phyloP scores from a whole-genome alignment of 2,888 invertebrate species.

The Tenthredo amoena region DNA sequence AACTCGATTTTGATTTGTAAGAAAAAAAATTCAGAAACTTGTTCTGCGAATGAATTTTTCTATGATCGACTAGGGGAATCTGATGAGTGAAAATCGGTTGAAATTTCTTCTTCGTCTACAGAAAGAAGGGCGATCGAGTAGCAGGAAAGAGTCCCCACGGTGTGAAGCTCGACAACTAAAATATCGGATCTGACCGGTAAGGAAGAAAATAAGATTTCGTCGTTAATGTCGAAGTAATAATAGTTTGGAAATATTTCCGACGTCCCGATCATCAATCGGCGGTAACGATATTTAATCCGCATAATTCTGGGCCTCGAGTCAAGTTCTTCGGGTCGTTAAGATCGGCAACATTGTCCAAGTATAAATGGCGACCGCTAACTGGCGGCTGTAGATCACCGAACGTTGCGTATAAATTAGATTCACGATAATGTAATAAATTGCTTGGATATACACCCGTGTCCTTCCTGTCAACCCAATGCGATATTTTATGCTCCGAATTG shows the following conservation, averaged over 20 bases:
- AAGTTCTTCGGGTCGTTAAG: constrained; percentile 36
- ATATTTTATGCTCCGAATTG: constrained; percentile 62
- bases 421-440: constrained; percentile 70
- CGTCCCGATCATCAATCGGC: background rate
- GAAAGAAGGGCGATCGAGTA: background rate
- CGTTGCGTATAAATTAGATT: constrained; percentile 67
- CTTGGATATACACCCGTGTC: constrained; percentile 55
- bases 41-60: background rate
- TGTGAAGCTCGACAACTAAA: constrained; percentile 63
- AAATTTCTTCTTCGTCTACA: background rate
- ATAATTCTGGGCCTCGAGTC: background rate
- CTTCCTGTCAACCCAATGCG: constrained; percentile 51
- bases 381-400: constrained; percentile 53
- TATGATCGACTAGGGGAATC: background rate
- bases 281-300: background rate
- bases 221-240: background rate
- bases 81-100: background rate
- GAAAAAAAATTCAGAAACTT: background rate
- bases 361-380: constrained; percentile 43
- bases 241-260: background rate
- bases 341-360: constrained; percentile 44
- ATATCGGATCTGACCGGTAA: constrained; percentile 66
- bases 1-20: background rate
- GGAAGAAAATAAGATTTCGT: constrained; percentile 52
- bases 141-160: constrained; percentile 69